Conservation (phyloP, 2,113 vertebrate genomes). For the Lycocorax pyrrhopterus region DNA sequence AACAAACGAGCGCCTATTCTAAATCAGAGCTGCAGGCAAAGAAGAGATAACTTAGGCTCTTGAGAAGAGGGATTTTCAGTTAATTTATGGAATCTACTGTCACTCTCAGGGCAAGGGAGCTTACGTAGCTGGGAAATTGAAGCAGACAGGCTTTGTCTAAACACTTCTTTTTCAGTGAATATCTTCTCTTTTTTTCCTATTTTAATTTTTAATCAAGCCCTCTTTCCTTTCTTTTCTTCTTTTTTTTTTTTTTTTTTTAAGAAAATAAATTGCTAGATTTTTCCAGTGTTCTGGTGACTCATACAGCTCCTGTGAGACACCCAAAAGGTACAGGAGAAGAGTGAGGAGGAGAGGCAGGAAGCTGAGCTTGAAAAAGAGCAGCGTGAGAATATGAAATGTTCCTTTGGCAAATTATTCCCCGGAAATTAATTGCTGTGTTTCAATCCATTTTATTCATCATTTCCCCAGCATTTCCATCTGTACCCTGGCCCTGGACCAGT, state of each 20-base stretch:
- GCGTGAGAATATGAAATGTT: neutral
- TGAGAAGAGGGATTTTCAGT: slow-evolving; percentile 83
- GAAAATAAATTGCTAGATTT: slow-evolving; percentile 41
- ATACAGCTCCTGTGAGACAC: neutral
- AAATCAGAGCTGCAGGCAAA: slow-evolving; percentile 85
- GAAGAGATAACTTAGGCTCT: slow-evolving; percentile 82
- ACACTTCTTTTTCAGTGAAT: slow-evolving; percentile 74
- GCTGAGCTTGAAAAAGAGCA: neutral
- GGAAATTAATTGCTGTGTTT: neutral
- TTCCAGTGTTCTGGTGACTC: slow-evolving; percentile 33
- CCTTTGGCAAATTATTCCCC: neutral
- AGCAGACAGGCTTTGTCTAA: slow-evolving; percentile 80
- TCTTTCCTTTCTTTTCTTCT: neutral
- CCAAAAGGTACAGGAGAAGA: neutral
- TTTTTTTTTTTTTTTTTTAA: neutral
- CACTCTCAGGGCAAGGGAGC: slow-evolving; percentile 71
- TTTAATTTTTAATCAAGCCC: slow-evolving; percentile 70
- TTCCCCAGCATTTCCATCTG: neutral
- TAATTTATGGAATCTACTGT: slow-evolving; percentile 81
- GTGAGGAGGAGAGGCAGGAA: slow-evolving; percentile 3
- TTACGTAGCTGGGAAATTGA: slow-evolving; percentile 73
- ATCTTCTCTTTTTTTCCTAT: slow-evolving; percentile 58
- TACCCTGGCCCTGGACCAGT: neutral
- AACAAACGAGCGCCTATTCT: slow-evolving; percentile 79
- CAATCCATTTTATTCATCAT: neutral